Evolutionary conservation across 2,113 vertebrate species (phyloP), one percentile per base, ranked within the genome.

Genomic region (Elachura formosa): DNA sequence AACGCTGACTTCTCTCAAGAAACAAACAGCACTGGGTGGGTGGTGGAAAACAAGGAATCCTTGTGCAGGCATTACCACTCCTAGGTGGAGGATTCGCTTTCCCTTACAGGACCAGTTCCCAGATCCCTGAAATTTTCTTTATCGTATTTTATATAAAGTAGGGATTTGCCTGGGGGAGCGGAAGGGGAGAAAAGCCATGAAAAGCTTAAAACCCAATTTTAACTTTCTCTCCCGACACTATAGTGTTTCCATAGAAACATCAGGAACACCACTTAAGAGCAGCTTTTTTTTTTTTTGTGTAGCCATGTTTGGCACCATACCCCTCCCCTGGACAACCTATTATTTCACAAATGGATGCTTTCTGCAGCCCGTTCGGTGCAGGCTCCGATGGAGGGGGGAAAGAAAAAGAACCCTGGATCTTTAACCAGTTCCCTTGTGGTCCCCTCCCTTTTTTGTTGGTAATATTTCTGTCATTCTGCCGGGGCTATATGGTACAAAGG

Each of bases 401-500:
- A 94, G 67, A 95, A 93, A 26, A 93, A 93, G 95, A 94, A 95
- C 73, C 67, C 95, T 56, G 92, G 96, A 96, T 96, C 95, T 95
- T 96, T 96, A 96, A 96, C 95, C 90, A 92, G 97, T 97, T 96
- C 97, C 97, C 97, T 81, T 87, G 95, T 94, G 97, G 88, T 96
- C 96, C 97, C 97, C 96, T 79, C 97, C 96, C 90, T 87, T 95
- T 91, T 90, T 96, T 96, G 97, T 95, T 97, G 95, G 96, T 97
- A 97, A 97, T 98, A 97, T 98, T 98, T 97, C 98, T 98, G 97
- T 97, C 97, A 49, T 96, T 97, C 96, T 92, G 97, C 95, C 92
- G 52, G 97, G 97, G 79, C 77, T 97, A 56, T 26, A 92, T 36
- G 96, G 97, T 97, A 98, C 98, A 98, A 97, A 98, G 98, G 97